Percentiles rank a stretch among this genome's conserved stretches.
These are phyloP conservation scores for Tachysurus vachellii DNA, from an alignment of 2,113 vertebrate species.

Conservation along the genomic window DNA sequence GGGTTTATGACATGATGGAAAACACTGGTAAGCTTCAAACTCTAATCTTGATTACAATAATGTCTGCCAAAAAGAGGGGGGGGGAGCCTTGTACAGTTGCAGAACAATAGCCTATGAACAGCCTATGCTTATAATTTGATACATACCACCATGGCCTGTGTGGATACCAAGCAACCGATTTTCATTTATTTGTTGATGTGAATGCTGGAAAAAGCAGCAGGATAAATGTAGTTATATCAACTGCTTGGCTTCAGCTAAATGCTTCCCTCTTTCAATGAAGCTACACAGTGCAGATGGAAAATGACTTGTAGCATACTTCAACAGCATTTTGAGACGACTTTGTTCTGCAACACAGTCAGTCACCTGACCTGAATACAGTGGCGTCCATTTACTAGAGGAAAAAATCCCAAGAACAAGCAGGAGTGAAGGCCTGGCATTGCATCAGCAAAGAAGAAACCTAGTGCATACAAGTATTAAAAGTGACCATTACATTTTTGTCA, in stretches of 20 bases:
- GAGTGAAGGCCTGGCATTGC: not conserved
- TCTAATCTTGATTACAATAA: no score
- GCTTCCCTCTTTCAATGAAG: not conserved
- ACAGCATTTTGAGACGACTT: not conserved
- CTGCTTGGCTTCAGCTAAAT: not conserved
- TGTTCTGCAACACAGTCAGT: not conserved
- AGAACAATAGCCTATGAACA: not conserved
- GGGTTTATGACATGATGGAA: no score
- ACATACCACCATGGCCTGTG: not conserved
- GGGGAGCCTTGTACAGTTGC: no score
- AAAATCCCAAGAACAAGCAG: not conserved
- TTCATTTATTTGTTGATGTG: not conserved
- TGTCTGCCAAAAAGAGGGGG: no score
- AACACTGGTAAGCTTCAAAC: no score
- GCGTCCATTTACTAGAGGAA: not conserved
- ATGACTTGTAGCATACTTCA: not conserved
- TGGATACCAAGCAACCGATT: not conserved
- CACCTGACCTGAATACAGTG: not conserved
- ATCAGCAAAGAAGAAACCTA: not conserved
- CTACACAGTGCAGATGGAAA: not conserved
- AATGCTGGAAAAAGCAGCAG: not conserved
- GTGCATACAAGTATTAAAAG: not conserved
- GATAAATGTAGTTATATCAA: no score
- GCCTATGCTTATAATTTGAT: not conserved
- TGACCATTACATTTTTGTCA: no score